These are phyloP conservation scores for Takifugu rubripes DNA, from an alignment of 2,797 vertebrate genomes.

Conservation along the genomic window DNA sequence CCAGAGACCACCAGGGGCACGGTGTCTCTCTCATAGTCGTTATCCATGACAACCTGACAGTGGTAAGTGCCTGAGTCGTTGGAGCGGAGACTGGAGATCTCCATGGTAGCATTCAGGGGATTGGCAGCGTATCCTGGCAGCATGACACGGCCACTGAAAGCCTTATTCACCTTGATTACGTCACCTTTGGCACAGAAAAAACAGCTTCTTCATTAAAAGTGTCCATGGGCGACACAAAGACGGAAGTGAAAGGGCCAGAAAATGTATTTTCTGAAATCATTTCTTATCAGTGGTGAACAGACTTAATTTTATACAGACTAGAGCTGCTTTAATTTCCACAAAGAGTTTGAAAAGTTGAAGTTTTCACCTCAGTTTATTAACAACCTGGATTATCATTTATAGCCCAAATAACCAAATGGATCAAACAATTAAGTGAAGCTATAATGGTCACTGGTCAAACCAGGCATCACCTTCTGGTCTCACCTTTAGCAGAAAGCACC, in stretches of 20 bases:
- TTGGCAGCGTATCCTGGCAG: slow-evolving; percentile 81
- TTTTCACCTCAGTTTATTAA: slow-evolving; percentile 7
- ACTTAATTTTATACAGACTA: too few species aligned
- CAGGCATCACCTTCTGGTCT: slow-evolving; percentile 8
- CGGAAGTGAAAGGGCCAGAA: slow-evolving; percentile 2
- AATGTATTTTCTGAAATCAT: neutral
- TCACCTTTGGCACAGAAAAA: slow-evolving; percentile 79
- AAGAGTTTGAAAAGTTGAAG: neutral
- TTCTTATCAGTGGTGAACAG: neutral
- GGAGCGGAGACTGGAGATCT: slow-evolving; percentile 79
- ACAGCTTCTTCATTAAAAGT: slow-evolving; percentile 48
- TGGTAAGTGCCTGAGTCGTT: slow-evolving; percentile 89
- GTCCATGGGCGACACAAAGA: slow-evolving; percentile 11
- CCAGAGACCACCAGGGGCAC: slow-evolving; percentile 89
- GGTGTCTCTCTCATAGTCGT: slow-evolving; percentile 87
- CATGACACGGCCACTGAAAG: slow-evolving; percentile 81
- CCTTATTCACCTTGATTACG: slow-evolving; percentile 85
- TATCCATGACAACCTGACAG: slow-evolving; percentile 87
- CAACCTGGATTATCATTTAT: neutral
- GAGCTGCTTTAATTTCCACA: neutral
- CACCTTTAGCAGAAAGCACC: slow-evolving; percentile 75
- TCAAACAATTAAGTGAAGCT: neutral
- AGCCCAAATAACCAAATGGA: neutral
- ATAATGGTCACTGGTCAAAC: slow-evolving; percentile 3
- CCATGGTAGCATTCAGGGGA: slow-evolving; percentile 84